phyloP scores from a whole-genome alignment of 2,797 vertebrate species.

The Micromesistius poutassou region DNA sequence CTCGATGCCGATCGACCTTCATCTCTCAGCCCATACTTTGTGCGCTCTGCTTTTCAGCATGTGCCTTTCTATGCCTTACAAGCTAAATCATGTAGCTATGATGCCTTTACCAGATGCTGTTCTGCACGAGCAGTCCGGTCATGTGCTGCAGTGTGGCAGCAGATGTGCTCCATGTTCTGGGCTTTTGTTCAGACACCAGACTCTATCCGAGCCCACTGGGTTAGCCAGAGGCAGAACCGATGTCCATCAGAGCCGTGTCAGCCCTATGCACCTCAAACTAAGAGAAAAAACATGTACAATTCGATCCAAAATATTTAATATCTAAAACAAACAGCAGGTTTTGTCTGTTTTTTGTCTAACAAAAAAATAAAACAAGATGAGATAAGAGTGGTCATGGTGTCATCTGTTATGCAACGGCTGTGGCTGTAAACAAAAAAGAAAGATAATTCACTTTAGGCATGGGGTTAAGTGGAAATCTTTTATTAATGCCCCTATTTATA shows the following conservation, averaged over 20 bases:
- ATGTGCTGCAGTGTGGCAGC: slow-evolving; percentile 49
- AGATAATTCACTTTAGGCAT: slow-evolving; percentile 9
- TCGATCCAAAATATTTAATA: background rate
- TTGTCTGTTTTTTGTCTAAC: background rate
- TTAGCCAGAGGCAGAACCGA: background rate
- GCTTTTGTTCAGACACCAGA: slow-evolving; percentile 37
- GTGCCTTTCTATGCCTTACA: slow-evolving; percentile 19
- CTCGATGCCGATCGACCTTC: background rate
- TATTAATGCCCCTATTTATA: slow-evolving; percentile 42
- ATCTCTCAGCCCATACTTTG: slow-evolving; percentile 19
- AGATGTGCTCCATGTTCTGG: slow-evolving; percentile 42
- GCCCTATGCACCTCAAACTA: slow-evolving; percentile 37
- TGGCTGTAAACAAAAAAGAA: background rate
- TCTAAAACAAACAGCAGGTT: background rate
- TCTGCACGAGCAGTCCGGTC: slow-evolving; percentile 39
- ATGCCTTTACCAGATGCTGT: slow-evolving; percentile 50
- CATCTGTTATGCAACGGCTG: background rate
- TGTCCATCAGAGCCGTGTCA: slow-evolving; percentile 45
- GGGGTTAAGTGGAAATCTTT: slow-evolving; percentile 28
- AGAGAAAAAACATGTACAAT: slow-evolving; percentile 4
- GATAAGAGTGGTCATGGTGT: background rate
- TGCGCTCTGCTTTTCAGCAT: slow-evolving; percentile 15
- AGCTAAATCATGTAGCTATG: slow-evolving; percentile 8
- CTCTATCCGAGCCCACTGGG: background rate
- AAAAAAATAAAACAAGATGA: background rate